Conservation (phyloP, 1,140 invertebrate species). For the Pteromalus puparum region DNA sequence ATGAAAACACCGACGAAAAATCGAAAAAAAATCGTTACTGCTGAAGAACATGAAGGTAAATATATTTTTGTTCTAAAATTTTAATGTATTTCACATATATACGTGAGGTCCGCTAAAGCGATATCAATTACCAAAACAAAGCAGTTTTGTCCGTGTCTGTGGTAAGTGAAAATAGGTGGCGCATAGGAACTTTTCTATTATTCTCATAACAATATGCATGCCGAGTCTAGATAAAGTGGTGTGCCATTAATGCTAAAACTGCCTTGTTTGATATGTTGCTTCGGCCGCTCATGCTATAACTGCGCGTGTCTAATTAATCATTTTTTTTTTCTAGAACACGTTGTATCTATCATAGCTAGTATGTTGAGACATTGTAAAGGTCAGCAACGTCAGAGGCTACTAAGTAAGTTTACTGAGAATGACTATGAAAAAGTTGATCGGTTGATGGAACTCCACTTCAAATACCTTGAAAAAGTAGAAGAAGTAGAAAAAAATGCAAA, state of each 20-base stretch:
- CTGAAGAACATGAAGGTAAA: conserved; percentile 94
- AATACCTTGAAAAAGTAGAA: conserved; percentile 96
- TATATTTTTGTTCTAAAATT: conserved; percentile 15
- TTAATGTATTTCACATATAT: conserved; percentile 12
- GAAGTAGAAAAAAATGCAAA: conserved; percentile 83
- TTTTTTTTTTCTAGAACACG: conserved; percentile 84
- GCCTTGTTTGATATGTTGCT: no score
- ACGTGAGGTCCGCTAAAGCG: not conserved
- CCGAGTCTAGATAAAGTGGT: no score
- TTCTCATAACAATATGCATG: no score
- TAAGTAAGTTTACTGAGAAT: conserved; percentile 98
- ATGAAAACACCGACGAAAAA: conserved; percentile 98
- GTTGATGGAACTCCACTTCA: conserved; percentile 96
- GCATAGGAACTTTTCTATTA: no score
- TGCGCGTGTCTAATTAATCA: not conserved
- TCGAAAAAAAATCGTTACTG: conserved; percentile 88
- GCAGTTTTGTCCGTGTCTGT: no score
- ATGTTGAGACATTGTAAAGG: conserved; percentile 95
- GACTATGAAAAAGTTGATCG: conserved; percentile 99
- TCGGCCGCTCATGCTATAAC: no score
- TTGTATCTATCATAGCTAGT: conserved; percentile 94
- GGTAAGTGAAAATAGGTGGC: no score
- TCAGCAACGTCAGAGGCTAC: conserved; percentile 90
- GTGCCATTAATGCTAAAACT: no score
- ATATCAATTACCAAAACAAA: no score